Percentiles rank a stretch among this genome's conserved stretches.
Conservation (phyloP, 2,113 vertebrate genomes). For the Thamnophis sirtalis region DNA sequence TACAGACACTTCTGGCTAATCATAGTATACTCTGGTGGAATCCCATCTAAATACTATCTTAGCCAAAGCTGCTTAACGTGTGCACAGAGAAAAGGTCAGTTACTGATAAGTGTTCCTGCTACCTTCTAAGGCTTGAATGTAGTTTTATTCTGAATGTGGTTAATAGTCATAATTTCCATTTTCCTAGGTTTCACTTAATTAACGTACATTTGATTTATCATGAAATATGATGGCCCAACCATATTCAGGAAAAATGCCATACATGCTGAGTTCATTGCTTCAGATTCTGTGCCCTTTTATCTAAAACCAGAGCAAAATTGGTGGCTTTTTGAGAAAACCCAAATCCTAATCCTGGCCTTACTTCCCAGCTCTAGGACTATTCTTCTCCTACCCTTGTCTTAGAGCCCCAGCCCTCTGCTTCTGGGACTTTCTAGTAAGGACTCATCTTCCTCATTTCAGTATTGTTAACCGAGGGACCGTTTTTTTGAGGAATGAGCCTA, state of each 20-base stretch:
- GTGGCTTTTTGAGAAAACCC: background rate
- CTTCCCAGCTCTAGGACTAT: background rate
- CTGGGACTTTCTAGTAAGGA: background rate
- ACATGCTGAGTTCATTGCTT: background rate
- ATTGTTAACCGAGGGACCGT: background rate
- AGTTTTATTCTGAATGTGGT: background rate
- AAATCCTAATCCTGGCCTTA: background rate
- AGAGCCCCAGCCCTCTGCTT: background rate
- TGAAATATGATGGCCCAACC: background rate
- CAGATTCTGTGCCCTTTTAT: background rate
- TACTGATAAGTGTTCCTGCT: background rate
- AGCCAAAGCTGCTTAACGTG: background rate
- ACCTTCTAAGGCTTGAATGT: background rate
- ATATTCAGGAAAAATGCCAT: background rate
- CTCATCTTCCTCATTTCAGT: background rate
- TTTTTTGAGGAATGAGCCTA: background rate
- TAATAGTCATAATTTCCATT: background rate
- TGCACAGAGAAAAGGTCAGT: background rate
- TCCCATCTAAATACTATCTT: background rate
- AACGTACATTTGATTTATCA: background rate
- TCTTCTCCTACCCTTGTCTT: background rate
- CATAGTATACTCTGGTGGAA: background rate
- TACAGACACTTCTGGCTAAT: background rate
- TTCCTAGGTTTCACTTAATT: background rate
- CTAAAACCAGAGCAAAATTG: background rate